Conservation (phyloP, 2,888 invertebrate species). For the Sthenelais limicola region DNA sequence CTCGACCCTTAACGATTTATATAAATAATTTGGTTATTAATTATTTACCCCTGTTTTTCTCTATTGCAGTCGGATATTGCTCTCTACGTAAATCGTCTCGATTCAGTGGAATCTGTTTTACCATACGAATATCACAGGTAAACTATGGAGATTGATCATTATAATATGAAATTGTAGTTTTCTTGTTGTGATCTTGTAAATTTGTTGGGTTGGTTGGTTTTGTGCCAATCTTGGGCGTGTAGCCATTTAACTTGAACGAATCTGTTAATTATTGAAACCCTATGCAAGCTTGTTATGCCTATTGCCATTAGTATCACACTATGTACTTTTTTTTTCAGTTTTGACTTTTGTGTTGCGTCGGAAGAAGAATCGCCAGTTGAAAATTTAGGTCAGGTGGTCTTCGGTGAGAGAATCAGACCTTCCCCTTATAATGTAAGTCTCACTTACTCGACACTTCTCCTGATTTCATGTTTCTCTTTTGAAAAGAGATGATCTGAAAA, state of each 20-base stretch:
- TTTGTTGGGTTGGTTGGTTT: background rate
- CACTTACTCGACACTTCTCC: too few relatives aligned
- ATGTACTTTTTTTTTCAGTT: conserved; percentile 75
- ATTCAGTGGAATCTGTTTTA: conserved; percentile 97
- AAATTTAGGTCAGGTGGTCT: conserved; percentile 98
- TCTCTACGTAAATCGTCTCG: conserved; percentile 94
- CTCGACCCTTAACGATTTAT: too few relatives aligned
- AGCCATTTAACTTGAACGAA: too few relatives aligned
- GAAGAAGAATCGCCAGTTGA: conserved; percentile 89
- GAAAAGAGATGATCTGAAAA: too few relatives aligned
- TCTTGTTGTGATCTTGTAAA: background rate
- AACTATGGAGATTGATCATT: conserved; percentile 61
- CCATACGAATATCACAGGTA: conserved; percentile 97
- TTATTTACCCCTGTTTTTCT: too few relatives aligned
- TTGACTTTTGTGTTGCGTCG: conserved; percentile 88
- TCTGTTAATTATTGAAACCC: too few relatives aligned
- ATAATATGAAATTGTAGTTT: background rate
- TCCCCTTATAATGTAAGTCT: conserved; percentile 87
- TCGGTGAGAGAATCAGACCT: conserved; percentile 97
- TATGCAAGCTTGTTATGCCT: too few relatives aligned
- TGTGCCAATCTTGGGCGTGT: too few relatives aligned
- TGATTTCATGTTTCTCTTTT: too few relatives aligned
- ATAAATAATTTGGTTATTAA: too few relatives aligned
- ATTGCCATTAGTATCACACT: too few relatives aligned
- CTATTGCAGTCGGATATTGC: conserved; percentile 87